Conservation (phyloP, 2,888 invertebrate species). For the Chrysolina oricalcia region DNA sequence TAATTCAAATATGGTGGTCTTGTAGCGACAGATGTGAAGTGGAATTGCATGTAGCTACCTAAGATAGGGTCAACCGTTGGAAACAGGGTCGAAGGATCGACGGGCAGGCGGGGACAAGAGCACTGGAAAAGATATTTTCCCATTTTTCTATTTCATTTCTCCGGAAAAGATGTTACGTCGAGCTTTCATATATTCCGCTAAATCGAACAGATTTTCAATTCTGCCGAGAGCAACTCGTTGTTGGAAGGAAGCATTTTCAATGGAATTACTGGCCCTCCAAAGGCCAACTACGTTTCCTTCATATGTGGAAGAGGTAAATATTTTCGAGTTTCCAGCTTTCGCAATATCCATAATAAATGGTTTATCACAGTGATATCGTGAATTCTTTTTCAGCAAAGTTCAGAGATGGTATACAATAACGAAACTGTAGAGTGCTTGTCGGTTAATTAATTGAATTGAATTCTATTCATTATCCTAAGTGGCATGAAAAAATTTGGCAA, state of each 20-base stretch:
- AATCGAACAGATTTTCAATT: slow-evolving; percentile 65
- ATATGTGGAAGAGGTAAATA: neutral
- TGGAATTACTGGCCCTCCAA: neutral
- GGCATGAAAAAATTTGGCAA: too few relatives aligned
- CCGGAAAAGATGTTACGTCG: slow-evolving; percentile 64
- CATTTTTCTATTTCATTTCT: slow-evolving; percentile 47
- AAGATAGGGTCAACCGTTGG: slow-evolving; percentile 34
- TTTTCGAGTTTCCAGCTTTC: neutral
- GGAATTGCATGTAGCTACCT: slow-evolving; percentile 51
- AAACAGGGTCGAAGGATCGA: slow-evolving; percentile 59
- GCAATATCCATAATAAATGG: too few relatives aligned
- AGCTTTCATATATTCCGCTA: slow-evolving; percentile 63
- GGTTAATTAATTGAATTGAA: too few relatives aligned
- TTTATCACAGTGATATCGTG: too few relatives aligned
- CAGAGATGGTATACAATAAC: too few relatives aligned
- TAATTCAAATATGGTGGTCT: slow-evolving; percentile 36
- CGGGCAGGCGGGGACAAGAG: slow-evolving; percentile 64
- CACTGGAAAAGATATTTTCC: slow-evolving; percentile 35
- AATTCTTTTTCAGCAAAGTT: too few relatives aligned
- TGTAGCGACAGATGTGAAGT: slow-evolving; percentile 44
- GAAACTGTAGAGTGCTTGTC: too few relatives aligned
- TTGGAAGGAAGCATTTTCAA: neutral
- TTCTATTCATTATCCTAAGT: too few relatives aligned
- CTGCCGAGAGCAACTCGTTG: slow-evolving; percentile 61
- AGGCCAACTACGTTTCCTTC: neutral